Base-by-base conservation (phyloP, 1,140 invertebrate species). In the Drosophila watanabei region DNA sequence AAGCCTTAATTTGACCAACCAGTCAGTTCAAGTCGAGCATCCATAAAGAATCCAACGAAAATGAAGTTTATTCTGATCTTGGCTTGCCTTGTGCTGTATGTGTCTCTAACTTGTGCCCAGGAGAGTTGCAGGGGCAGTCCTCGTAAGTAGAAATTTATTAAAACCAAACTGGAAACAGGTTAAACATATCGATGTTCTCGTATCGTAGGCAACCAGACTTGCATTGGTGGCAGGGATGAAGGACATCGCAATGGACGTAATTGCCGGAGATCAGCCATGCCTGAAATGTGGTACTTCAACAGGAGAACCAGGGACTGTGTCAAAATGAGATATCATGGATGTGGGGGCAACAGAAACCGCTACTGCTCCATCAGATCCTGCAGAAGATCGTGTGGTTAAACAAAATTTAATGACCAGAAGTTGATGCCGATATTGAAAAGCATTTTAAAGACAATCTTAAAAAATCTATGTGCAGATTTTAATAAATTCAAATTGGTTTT, bases 291-390 rank as follows among this genome's bases (percentile, higher is more conserved):
- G 37, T 58, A 41, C 56, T 58, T 13, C 5, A 35, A 58, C 56
- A 14, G 39, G 37, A n/a, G 56, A 14, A 5, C 37, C 1, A 43
- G 37, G 16, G 28, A 59, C 16, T 43, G 37, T n/a, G 16, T 28
- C 5, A 43, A 58, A 37, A 58, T 58, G 56, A 61, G 20, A 20
- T 62, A 62, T n/a, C 60, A 18, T 6, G 60, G 60, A 28, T 62
- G 60, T 54, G 60, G 60, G 13, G 60, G 60, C 30, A 62, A 62
- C 16, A 20, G 2, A 5, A 62, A 62, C 33, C 60, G 46, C 16
- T 62, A 54, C 32, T 62, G 60, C 46, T 62, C 60, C 46, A 14
- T 37, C 1, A 35, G 46, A 20, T 51, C 49, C 20, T 62, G 60
- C 8, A 33, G 49, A 18, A 62, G 60, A 2, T 35, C 32, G 16